Conservation (phyloP, 1,140 invertebrate species). For the Papilio glaucus region DNA sequence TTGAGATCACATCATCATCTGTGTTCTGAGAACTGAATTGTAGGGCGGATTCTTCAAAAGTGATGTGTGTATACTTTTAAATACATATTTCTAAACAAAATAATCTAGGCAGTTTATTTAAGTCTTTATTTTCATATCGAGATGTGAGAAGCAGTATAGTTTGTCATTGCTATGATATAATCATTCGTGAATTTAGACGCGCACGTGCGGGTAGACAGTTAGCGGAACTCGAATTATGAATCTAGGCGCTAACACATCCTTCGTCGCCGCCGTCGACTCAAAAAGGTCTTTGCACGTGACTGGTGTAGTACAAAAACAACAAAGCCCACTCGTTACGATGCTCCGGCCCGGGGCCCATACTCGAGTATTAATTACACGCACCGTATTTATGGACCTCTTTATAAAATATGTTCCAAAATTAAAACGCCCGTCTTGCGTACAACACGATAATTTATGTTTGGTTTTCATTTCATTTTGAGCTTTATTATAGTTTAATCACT, state of each 20-base stretch:
- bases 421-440: constrained; percentile 26
- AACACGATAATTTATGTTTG: constrained; percentile 33
- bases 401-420: constrained; percentile 33
- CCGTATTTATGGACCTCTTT: constrained; percentile 36
- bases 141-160: too few species aligned
- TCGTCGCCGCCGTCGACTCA: constrained; percentile 9
- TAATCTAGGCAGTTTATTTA: neutral
- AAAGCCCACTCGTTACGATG: constrained; percentile 22
- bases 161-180: neutral
- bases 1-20: neutral
- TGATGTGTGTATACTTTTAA: too few species aligned
- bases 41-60: neutral
- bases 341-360: constrained; percentile 3
- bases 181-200: neutral
- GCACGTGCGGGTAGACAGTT: constrained; percentile 13
- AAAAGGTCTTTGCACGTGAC: constrained; percentile 34
- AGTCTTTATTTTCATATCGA: too few species aligned
- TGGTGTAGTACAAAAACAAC: constrained; percentile 7
- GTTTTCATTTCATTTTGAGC: constrained; percentile 26
- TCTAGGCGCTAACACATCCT: constrained; percentile 16
- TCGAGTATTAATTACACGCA: constrained; percentile 36
- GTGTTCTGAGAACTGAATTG: neutral
- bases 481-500: constrained; percentile 21
- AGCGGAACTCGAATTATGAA: constrained; percentile 14
- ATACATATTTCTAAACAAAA: neutral